Conservation (phyloP, 2,113 vertebrate genomes). For the Neotragus pygmaeus region DNA sequence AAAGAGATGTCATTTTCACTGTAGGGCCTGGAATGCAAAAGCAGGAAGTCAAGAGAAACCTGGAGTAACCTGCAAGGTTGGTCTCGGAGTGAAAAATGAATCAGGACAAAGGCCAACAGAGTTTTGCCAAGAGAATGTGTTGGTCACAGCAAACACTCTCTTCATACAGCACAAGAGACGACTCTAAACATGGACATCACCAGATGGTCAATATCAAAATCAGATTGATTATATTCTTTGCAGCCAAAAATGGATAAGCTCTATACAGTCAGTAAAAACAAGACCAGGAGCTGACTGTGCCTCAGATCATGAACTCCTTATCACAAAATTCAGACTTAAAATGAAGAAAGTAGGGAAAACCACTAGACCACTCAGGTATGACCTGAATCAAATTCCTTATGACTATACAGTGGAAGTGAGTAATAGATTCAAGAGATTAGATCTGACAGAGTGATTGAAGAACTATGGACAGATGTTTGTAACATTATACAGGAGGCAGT, state of each 20-base stretch:
- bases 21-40: background rate
- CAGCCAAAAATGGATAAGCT: background rate
- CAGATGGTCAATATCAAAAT: background rate
- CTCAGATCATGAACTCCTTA: background rate
- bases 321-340: background rate
- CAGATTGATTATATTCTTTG: background rate
- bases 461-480: background rate
- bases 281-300: background rate
- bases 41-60: background rate
- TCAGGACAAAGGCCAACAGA: background rate
- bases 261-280: background rate
- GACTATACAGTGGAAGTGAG: background rate
- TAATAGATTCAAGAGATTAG: background rate
- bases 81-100: background rate
- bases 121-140: background rate
- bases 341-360: background rate
- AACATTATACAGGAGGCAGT: background rate
- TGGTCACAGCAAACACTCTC: background rate
- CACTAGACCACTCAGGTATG: background rate
- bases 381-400: background rate
- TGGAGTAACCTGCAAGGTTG: background rate
- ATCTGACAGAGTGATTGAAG: background rate
- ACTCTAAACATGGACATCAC: background rate
- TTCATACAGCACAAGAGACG: rapidly evolving
- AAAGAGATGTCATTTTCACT: background rate